These are phyloP conservation scores for Gila orcuttii DNA, from an alignment of 2,113 vertebrate species.

Conservation along the genomic window DNA sequence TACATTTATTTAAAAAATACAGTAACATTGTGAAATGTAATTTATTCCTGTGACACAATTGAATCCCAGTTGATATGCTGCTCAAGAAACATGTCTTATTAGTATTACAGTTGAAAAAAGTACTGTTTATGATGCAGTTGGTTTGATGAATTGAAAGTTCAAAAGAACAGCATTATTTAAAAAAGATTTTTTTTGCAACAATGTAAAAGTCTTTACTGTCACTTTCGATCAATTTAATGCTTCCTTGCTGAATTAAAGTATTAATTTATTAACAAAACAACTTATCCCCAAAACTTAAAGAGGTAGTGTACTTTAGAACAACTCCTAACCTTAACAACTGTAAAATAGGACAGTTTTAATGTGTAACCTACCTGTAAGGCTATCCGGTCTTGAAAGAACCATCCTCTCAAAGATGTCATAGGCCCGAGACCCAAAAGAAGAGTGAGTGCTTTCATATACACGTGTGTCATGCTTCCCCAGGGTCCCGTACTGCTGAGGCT, in stretches of 20 bases:
- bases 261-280: not conserved
- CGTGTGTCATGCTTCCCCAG: conserved; percentile 81
- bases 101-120: not conserved
- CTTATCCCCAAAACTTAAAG: not conserved
- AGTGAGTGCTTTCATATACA: conserved; percentile 70
- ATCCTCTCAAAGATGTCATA: conserved; percentile 94
- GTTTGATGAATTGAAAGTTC: too few relatives aligned
- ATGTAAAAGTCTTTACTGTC: too few relatives aligned
- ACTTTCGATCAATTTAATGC: too few relatives aligned
- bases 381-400: conserved; percentile 92
- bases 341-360: not conserved
- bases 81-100: not conserved
- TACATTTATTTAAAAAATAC: not conserved
- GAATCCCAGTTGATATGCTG: too few relatives aligned
- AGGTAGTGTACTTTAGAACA: not conserved
- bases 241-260: not conserved
- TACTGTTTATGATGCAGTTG: not conserved
- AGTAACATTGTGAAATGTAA: not conserved
- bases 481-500: conserved; percentile 91
- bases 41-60: not conserved
- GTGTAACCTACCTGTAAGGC: conserved; percentile 87
- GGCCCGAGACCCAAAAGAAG: conserved; percentile 83
- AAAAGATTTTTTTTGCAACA: too few relatives aligned
- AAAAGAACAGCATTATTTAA: too few relatives aligned
- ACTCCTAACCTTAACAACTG: not conserved